Evolutionary conservation across 2,113 vertebrate genomes (phyloP).

Genomic region (Poeciliopsis occidentalis): DNA sequence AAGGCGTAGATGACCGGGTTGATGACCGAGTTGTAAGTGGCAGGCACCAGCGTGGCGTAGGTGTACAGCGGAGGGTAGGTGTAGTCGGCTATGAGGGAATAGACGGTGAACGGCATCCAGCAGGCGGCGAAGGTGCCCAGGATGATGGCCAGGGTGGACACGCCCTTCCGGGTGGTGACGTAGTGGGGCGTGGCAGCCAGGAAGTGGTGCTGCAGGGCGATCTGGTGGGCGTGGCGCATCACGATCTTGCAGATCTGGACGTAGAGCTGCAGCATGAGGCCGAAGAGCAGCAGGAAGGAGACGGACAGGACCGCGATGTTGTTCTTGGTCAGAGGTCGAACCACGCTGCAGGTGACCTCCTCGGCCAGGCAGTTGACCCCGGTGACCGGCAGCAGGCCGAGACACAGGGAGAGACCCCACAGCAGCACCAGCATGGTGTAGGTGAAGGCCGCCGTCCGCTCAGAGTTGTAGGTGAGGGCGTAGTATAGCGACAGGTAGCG

Average conservation of each 20-base stretch:
- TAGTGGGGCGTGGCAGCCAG: constrained; percentile 98
- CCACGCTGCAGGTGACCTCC: constrained; percentile 94
- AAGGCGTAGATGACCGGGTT: constrained; percentile 99
- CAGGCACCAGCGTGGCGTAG: constrained; percentile 96
- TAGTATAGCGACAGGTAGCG: constrained; percentile 99
- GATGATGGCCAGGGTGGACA: constrained; percentile 98
- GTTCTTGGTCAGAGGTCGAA: constrained; percentile 96
- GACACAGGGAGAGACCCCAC: constrained; percentile 92
- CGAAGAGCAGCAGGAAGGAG: constrained; percentile 96
- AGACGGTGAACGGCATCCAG: constrained; percentile 99
- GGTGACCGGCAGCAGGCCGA: constrained; percentile 92
- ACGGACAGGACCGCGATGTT: constrained; percentile 92
- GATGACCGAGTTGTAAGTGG: constrained; percentile 98
- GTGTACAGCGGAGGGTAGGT: constrained; percentile 98
- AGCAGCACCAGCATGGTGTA: constrained; percentile 94
- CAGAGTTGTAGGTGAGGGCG: constrained; percentile 96
- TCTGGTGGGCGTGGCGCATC: constrained; percentile 97
- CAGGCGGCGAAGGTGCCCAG: constrained; percentile 97
- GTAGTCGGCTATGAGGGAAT: constrained; percentile 96
- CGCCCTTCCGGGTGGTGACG: constrained; percentile 96
- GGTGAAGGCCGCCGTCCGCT: constrained; percentile 95
- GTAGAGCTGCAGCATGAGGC: constrained; percentile 98
- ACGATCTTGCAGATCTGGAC: constrained; percentile 98
- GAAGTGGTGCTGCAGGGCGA: constrained; percentile 98
- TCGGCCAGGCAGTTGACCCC: constrained; percentile 97